Base-by-base conservation (phyloP, 2,888 invertebrate genomes). In the Phortica okadai region DNA sequence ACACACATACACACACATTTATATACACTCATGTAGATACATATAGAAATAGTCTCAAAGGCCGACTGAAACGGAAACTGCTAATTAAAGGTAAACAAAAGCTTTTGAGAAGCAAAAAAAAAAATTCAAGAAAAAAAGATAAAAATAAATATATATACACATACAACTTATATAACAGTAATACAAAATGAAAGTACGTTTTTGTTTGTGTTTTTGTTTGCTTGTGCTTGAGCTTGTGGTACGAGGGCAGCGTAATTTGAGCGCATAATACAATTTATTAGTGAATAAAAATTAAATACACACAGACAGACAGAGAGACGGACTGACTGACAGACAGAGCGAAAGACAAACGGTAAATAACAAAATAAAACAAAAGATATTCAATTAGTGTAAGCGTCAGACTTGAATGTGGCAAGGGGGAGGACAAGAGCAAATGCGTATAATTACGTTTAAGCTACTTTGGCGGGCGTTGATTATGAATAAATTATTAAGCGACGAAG, bases 391-490 rank as follows among this genome's bases (percentile, higher is more conserved):
- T 4, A 25, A 62, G 21, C 21, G 62, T 50, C 67, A 42, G 41
- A 66, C 66, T 66, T 25, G 54, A 45, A 41, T 56, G 0, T 33
- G 33, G 56, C 0, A 16, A 33, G 33, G 33, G 33, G 33, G 4
- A 33, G 33, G 33, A 33, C 33, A 33, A 54, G 14, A 33, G n/a
- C 14, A n/a, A 33, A 10, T 16, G 44, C 41, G 70, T 67, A 76
- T 81, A 83, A 80, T 83, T 81, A 82, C 81, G 76, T 76, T 76
- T 76, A 74, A 42, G 41, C 33, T 14, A 66, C 66, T 8, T 42
- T 33, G 66, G 2, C 66, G 69, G 76, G 21, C 75, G 76, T 77
- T 82, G 79, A 80, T 83, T 80, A 80, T 81, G 82, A 81, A 82
- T 81, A 81, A 83, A 85, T 81, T 80, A 70, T 74, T 77, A 6